Percentiles rank a stretch among this genome's conserved stretches.
These are phyloP conservation scores for Zoanthus sociatus DNA, from an alignment of 92 coral and sea anemone species.

Conservation along the genomic window DNA sequence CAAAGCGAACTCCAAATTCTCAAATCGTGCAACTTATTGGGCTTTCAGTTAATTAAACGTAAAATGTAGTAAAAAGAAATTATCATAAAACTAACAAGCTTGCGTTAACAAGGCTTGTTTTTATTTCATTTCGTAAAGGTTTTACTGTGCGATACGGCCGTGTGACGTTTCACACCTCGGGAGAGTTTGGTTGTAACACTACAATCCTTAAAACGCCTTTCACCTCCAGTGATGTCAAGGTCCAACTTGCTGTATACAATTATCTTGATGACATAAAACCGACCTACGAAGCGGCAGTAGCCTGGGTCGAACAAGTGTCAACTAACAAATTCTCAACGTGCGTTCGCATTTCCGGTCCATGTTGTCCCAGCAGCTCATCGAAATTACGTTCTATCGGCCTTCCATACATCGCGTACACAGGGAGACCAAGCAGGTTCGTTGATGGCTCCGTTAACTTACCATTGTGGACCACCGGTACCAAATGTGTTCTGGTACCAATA, in stretches of 20 bases:
- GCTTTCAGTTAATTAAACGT: no score
- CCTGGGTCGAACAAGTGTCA: conserved; percentile 73
- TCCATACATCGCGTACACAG: conserved; percentile 73
- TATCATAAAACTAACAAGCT: no score
- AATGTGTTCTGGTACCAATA: conserved; percentile 19
- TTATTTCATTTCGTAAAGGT: background rate
- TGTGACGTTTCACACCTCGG: conserved; percentile 3
- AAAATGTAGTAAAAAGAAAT: no score
- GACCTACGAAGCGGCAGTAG: conserved; percentile 81
- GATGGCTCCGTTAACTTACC: background rate
- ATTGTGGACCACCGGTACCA: background rate
- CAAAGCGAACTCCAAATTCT: no score
- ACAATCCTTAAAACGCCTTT: background rate
- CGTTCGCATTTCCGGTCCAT: conserved; percentile 79
- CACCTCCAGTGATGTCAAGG: conserved; percentile 28
- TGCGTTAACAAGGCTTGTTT: no score
- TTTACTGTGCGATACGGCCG: conserved; percentile 30
- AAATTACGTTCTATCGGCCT: conserved; percentile 55
- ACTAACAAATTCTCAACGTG: conserved; percentile 71
- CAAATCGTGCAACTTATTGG: no score
- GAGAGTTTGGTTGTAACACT: conserved; percentile 33
- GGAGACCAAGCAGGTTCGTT: conserved; percentile 30
- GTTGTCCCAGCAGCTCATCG: conserved; percentile 45
- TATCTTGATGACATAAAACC: conserved; percentile 41
- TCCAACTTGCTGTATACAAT: conserved; percentile 30